Conservation (phyloP, 2,797 vertebrate species). For the Echiichthys vipera region DNA sequence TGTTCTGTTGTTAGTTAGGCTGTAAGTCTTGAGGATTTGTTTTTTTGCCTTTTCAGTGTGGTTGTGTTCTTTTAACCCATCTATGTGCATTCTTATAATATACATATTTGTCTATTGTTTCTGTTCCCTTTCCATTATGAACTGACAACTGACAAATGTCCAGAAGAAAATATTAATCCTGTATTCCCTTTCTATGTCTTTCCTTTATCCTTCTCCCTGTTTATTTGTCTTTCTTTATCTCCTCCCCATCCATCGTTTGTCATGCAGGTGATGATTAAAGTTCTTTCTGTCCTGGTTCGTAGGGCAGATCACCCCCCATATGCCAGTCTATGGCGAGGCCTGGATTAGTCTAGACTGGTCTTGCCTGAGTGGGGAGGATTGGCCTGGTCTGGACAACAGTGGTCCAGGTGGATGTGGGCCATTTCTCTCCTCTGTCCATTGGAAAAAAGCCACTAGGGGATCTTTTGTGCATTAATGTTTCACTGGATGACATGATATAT, state of each 20-base stretch:
- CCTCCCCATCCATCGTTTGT: slow-evolving; percentile 51
- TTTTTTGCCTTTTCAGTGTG: not conserved
- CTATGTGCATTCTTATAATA: not conserved
- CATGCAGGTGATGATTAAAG: slow-evolving; percentile 32
- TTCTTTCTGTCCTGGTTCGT: slow-evolving; percentile 44
- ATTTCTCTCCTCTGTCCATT: slow-evolving; percentile 66
- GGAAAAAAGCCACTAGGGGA: slow-evolving; percentile 61
- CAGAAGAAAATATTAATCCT: not conserved
- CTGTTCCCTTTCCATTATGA: not conserved
- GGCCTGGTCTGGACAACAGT: slow-evolving; percentile 30
- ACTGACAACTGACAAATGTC: not conserved
- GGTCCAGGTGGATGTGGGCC: slow-evolving; percentile 66
- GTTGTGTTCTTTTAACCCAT: not conserved
- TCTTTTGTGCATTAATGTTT: slow-evolving; percentile 67
- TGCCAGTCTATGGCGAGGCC: slow-evolving; percentile 37
- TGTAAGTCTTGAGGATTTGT: not conserved
- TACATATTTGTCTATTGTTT: not conserved
- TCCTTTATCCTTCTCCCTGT: not conserved
- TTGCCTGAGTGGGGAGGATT: slow-evolving; percentile 20
- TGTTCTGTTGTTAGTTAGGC: not conserved
- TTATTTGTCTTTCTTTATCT: not conserved
- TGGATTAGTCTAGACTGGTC: slow-evolving; percentile 26
- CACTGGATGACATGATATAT: slow-evolving; percentile 73
- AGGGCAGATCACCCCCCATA: slow-evolving; percentile 41
- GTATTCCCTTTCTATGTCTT: not conserved